Evolutionary conservation across 2,888 invertebrate species (phyloP).

Genomic region (Cecidostiba fungosa): DNA sequence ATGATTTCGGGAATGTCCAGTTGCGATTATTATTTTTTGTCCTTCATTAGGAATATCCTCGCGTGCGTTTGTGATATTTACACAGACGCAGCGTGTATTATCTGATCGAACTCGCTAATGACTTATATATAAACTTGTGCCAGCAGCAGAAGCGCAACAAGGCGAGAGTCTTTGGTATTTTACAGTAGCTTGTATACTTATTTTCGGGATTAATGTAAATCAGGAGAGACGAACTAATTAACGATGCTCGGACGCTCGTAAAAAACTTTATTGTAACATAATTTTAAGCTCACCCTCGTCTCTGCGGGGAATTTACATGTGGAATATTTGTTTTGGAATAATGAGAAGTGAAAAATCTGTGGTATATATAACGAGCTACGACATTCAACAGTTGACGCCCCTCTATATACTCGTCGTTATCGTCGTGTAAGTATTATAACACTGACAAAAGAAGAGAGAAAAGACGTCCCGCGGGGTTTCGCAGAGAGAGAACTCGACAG

Average conservation of each 20-base stretch:
- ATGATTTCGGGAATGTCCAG: slow-evolving; percentile 26
- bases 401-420: slow-evolving; percentile 12
- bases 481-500: slow-evolving; percentile 54
- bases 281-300: not conserved
- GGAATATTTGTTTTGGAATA: too few relatives aligned
- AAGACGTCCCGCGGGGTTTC: slow-evolving; percentile 60
- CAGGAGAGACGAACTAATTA: not conserved
- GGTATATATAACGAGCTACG: slow-evolving; percentile 41
- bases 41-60: slow-evolving; percentile 15
- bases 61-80: not conserved
- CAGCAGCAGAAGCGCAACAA: too few relatives aligned
- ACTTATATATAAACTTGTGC: slow-evolving; percentile 36
- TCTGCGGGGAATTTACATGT: not conserved
- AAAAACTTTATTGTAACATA: slow-evolving; percentile 3
- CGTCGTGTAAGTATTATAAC: not conserved
- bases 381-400: slow-evolving; percentile 57
- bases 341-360: not conserved
- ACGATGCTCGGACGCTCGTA: too few relatives aligned
- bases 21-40: slow-evolving; percentile 37
- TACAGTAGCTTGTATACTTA: slow-evolving; percentile 55
- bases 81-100: not conserved
- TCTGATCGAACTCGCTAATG: slow-evolving; percentile 55
- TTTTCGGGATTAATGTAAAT: slow-evolving; percentile 16
- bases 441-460: not conserved
- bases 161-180: slow-evolving; percentile 38